Evolutionary conservation across 23 tunicate genomes (phyloP).

Genomic region (Clavelina lepadiformis): DNA sequence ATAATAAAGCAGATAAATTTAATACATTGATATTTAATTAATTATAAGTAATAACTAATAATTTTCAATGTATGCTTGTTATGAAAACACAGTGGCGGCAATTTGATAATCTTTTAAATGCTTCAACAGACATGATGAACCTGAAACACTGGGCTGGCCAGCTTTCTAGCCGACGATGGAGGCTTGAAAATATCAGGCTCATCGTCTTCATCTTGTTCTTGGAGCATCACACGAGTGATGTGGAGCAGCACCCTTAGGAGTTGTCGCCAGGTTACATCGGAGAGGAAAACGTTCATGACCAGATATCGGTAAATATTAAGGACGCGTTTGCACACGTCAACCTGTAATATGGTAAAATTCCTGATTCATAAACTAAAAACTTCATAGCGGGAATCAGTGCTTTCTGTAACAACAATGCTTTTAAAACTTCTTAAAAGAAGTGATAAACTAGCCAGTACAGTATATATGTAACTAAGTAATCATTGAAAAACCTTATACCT

Average conservation of each 20-base stretch:
- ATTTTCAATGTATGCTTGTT: no score
- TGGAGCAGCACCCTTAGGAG: constrained; percentile 71
- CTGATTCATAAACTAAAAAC: no score
- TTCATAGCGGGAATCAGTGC: no score
- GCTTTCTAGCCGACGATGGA: constrained; percentile 35
- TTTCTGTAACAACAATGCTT: no score
- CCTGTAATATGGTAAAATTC: no score
- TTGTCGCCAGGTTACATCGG: constrained; percentile 77
- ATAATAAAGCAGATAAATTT: no score
- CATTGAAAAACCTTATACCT: constrained; percentile 24
- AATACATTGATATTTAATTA: no score
- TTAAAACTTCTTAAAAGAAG: not conserved
- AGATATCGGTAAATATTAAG: constrained; percentile 67
- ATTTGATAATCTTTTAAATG: no score
- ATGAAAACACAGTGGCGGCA: not conserved
- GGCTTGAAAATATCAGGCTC: constrained; percentile 17
- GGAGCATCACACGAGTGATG: constrained; percentile 65
- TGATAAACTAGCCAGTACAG: not conserved
- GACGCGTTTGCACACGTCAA: constrained; percentile 80
- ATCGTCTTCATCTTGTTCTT: constrained; percentile 16
- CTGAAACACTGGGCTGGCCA: constrained; percentile 59
- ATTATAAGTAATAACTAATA: no score
- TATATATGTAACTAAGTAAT: not conserved
- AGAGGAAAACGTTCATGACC: constrained; percentile 58
- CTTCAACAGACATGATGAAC: no score